Conservation (phyloP, 2,888 invertebrate species). For the Macrosiphum euphorbiae region DNA sequence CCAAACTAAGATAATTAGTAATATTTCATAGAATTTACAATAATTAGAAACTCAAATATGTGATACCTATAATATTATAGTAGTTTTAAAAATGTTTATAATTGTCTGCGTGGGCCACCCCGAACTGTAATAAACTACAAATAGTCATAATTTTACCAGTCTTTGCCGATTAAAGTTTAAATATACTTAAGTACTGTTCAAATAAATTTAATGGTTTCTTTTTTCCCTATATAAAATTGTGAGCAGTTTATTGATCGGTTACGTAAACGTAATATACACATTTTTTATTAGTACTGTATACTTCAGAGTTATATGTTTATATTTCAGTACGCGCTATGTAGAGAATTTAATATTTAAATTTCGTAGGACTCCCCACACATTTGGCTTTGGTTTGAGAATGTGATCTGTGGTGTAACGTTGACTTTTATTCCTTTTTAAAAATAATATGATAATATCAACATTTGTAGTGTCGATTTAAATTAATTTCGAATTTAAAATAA, state of each 20-base stretch:
- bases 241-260: not conserved
- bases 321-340: not conserved
- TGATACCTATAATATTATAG: not conserved
- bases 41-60: not conserved
- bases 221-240: not conserved
- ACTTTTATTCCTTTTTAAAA: no score
- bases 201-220: not conserved
- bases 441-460: no score
- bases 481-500: not conserved
- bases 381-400: no score
- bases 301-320: not conserved
- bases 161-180: constrained; percentile 11
- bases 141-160: not conserved
- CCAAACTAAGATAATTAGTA: not conserved
- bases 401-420: no score
- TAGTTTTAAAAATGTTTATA: not conserved
- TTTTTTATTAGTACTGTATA: not conserved
- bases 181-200: not conserved
- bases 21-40: not conserved
- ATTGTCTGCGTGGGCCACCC: not conserved
- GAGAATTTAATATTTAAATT: not conserved
- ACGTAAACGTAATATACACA: not conserved
- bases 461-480: not conserved
- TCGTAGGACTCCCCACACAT: not conserved
- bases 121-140: not conserved